These are phyloP conservation scores for Drosophila phalerata DNA, from an alignment of 2,888 invertebrate genomes.

Conservation along the genomic window DNA sequence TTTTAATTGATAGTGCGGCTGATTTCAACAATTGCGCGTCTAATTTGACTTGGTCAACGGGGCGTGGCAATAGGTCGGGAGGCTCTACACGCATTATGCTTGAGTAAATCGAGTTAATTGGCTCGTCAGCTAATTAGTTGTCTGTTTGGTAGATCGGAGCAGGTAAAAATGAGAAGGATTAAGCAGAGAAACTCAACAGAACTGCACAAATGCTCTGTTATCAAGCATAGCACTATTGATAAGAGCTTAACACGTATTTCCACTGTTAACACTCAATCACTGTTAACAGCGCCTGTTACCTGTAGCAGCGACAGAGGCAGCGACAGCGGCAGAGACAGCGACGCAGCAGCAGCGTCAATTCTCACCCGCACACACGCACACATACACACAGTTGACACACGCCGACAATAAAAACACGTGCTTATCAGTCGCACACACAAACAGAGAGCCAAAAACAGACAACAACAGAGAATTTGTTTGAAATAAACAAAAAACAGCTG, in stretches of 20 bases:
- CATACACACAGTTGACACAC: constrained; percentile 38
- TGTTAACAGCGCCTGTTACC: constrained; percentile 35
- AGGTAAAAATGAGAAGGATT: background rate
- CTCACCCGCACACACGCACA: constrained; percentile 45
- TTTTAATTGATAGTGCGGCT: constrained; percentile 74
- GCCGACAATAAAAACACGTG: constrained; percentile 70
- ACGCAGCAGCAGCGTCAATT: constrained; percentile 39
- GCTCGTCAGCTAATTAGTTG: constrained; percentile 45
- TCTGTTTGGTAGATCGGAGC: background rate
- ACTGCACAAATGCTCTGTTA: background rate
- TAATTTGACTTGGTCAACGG: constrained; percentile 67
- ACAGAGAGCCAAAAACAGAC: constrained; percentile 25
- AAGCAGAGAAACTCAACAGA: background rate
- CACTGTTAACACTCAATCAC: background rate
- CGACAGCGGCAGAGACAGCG: too few relatives aligned
- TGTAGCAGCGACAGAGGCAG: constrained; percentile 16
- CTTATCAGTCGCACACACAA: constrained; percentile 61
- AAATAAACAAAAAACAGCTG: constrained; percentile 81
- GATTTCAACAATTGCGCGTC: constrained; percentile 68
- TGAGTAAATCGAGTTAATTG: constrained; percentile 57
- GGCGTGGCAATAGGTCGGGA: constrained; percentile 53
- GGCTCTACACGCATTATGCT: constrained; percentile 12
- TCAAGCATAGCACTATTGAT: background rate
- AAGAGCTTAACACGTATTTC: background rate
- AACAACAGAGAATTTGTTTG: constrained; percentile 68